Base-by-base conservation (phyloP, 2,888 invertebrate species). In the Sarcophaga caerulescens region DNA sequence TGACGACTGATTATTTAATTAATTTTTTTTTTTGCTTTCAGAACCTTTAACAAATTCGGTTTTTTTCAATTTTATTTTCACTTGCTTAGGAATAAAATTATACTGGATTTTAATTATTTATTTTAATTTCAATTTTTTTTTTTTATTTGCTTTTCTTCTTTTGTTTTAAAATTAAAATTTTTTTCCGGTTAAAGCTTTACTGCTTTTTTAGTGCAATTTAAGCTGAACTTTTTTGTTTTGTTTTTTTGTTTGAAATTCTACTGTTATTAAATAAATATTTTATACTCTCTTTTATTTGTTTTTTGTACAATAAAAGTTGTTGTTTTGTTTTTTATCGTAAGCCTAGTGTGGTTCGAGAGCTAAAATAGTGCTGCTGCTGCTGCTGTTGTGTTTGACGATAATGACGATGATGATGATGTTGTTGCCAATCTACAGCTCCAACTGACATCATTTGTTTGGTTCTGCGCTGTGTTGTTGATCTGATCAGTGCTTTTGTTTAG, bases 381-480 rank as follows among this genome's bases (percentile, higher is more conserved):
- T 35, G 10, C 35, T 35, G 35, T 35, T 35, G 35, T 35, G 8
- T 35, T 35, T 35, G 35, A 35, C 35, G 35, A 35, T 25, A 25
- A 25, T 35, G 35, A 25, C 25, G 25, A 6, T 35, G 35, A 35
- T 57, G 68, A 68, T 80, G 88, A 87, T 89, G 88, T 71, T 88
- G 89, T 83, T 81, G 88, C 86, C 88, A 87, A 89, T 83, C 87
- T 87, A 69, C 87, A 81, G 77, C 79, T 78, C 65, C 75, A 85
- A 87, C 90, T 90, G 91, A 90, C 88, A 89, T 90, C 90, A 87
- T 80, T 88, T 82, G 80, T 19, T 44, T 68, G 52, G 63, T 62
- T 62, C 5, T 35, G 8, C 6, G 59, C 60, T 45, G n/a, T 44
- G 35, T 17, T 45, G 66, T 52, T 52, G 52, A 52, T 52, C 52